phyloP scores from a whole-genome alignment of 2,797 vertebrate species.

The Chelidonichthys spinosus region DNA sequence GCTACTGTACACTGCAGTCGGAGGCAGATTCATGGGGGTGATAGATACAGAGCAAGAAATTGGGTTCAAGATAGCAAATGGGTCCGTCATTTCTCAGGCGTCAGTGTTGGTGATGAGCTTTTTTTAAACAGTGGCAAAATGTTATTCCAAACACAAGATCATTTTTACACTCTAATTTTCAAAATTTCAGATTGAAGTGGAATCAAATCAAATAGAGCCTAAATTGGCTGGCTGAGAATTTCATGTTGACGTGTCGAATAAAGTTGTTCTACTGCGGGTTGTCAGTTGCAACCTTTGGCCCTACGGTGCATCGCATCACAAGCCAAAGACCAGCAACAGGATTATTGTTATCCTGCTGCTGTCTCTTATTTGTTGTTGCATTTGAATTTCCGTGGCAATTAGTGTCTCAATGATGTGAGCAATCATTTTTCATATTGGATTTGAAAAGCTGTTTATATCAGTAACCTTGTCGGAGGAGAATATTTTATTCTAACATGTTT shows the following conservation, averaged over 20 bases:
- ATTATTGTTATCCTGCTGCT: neutral
- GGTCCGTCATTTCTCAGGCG: conserved; percentile 48
- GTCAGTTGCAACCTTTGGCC: neutral
- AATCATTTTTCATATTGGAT: conserved; percentile 5
- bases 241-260: neutral
- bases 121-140: conserved; percentile 8
- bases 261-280: neutral
- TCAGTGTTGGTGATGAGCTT: conserved; percentile 41
- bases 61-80: conserved; percentile 44
- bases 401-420: conserved; percentile 2
- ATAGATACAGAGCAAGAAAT: conserved; percentile 46
- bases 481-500: neutral
- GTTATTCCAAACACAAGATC: neutral
- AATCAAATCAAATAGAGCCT: neutral
- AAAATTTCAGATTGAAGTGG: neutral
- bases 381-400: conserved; percentile 10
- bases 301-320: neutral
- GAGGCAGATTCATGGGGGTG: conserved; percentile 52
- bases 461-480: conserved; percentile 1
- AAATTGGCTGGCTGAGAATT: neutral
- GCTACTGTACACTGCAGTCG: conserved; percentile 48
- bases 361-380: conserved; percentile 3
- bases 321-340: neutral
- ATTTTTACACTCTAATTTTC: neutral
- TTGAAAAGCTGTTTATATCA: neutral